phyloP scores from a whole-genome alignment of 2,113 vertebrate genomes.

The Paralichthys olivaceus region DNA sequence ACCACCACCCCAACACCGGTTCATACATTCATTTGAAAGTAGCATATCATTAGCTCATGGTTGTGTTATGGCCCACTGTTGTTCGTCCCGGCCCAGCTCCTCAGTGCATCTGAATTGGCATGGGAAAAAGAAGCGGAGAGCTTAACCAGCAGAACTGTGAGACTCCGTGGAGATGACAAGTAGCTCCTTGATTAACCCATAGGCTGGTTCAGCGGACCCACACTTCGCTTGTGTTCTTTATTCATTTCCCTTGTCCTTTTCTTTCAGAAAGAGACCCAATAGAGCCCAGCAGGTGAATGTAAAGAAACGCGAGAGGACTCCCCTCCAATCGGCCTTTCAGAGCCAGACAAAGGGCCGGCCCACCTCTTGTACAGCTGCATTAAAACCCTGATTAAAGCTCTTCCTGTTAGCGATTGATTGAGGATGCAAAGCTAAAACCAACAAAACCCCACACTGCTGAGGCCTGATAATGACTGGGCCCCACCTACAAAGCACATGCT shows the following conservation, averaged over 20 bases:
- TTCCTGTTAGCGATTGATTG: constrained; percentile 91
- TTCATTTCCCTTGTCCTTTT: constrained; percentile 89
- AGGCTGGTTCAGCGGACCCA: constrained; percentile 86
- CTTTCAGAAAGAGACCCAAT: constrained; percentile 96
- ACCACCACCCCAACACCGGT: neutral
- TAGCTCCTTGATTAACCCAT: constrained; percentile 91
- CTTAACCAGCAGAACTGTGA: constrained; percentile 88
- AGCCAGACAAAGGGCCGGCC: constrained; percentile 87
- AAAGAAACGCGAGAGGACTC: constrained; percentile 93
- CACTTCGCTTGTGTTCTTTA: constrained; percentile 88
- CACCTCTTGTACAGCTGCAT: constrained; percentile 88
- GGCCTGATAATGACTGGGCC: constrained; percentile 74
- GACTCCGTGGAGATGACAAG: constrained; percentile 90
- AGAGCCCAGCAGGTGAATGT: constrained; percentile 98
- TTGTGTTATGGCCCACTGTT: constrained; percentile 82
- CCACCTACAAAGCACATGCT: constrained; percentile 79
- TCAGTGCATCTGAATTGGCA: constrained; percentile 87
- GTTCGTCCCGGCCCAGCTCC: constrained; percentile 84
- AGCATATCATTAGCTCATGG: constrained; percentile 88
- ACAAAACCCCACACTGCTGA: constrained; percentile 84
- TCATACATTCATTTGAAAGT: constrained; percentile 51
- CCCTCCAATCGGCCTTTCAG: constrained; percentile 85
- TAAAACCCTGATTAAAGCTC: constrained; percentile 96
- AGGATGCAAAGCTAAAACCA: constrained; percentile 92
- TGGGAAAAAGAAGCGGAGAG: constrained; percentile 76